Conservation (phyloP, 2,797 vertebrate genomes). For the Anguilla obscura region DNA sequence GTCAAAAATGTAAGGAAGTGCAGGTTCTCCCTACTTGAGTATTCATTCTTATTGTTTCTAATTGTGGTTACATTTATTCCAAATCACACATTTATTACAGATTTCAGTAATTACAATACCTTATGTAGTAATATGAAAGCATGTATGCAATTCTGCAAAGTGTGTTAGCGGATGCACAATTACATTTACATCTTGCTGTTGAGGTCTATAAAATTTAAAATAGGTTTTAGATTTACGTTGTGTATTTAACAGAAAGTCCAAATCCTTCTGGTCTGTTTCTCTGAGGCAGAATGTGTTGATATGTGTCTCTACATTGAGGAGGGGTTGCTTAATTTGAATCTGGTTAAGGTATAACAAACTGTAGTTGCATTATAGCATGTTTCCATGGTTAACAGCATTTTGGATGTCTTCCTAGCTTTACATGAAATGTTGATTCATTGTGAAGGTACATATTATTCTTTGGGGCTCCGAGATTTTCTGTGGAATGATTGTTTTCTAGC, state of each 20-base stretch:
- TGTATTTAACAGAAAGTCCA: too few relatives aligned
- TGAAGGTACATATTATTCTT: neutral
- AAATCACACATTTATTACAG: neutral
- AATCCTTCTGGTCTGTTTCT: too few relatives aligned
- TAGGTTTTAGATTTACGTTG: too few relatives aligned
- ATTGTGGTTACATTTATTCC: neutral
- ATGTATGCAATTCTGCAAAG: neutral
- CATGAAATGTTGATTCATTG: neutral
- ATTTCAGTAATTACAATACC: slow-evolving; percentile 1
- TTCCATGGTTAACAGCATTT: neutral
- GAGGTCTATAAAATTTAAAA: too few relatives aligned
- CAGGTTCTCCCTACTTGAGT: neutral
- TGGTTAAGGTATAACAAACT: neutral
- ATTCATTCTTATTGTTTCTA: neutral
- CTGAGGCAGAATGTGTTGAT: neutral
- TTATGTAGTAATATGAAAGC: neutral
- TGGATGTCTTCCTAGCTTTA: neutral
- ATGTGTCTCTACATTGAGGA: neutral
- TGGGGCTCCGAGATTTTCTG: neutral
- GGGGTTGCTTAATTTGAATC: neutral
- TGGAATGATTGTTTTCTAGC: too few relatives aligned
- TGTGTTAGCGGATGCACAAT: neutral
- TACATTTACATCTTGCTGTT: too few relatives aligned
- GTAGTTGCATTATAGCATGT: neutral
- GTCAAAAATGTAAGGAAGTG: neutral